A percentile compares a stretch with the other conserved stretches of the same genome.
Conservation (phyloP, 2,113 vertebrate species). For the Trichechus manatus region DNA sequence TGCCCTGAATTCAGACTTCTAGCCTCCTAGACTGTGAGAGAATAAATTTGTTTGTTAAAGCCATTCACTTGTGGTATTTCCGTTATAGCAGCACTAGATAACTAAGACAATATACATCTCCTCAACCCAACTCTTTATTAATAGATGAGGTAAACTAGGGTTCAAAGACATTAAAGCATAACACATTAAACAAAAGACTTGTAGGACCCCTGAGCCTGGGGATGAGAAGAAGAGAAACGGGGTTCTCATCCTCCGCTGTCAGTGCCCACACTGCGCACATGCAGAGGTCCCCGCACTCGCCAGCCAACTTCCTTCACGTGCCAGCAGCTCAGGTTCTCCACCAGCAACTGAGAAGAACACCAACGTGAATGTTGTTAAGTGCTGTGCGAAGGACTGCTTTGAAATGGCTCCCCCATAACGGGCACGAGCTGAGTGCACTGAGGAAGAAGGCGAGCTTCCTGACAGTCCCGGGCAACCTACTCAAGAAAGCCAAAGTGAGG, state of each 20-base stretch:
- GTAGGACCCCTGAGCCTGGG: not conserved
- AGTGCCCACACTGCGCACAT: accelerated
- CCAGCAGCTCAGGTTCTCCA: not conserved
- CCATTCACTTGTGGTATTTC: no score
- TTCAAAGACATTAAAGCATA: not conserved
- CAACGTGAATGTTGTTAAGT: accelerated
- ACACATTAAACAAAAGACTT: not conserved
- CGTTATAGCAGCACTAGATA: no score
- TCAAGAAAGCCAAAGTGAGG: not conserved
- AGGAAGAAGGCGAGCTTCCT: not conserved
- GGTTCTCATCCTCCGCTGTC: accelerated
- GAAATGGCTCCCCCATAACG: accelerated
- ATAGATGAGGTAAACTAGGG: not conserved
- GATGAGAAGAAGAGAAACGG: accelerated
- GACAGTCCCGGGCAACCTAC: not conserved
- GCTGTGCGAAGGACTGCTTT: not conserved
- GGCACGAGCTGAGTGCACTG: accelerated
- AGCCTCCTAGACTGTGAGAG: no score
- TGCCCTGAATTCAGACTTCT: no score
- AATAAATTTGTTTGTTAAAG: no score
- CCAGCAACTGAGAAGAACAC: not conserved
- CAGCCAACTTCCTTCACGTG: not conserved
- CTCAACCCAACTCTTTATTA: not conserved
- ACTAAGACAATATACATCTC: not conserved
- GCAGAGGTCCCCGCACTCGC: no score